phyloP scores from a whole-genome alignment of 2,888 invertebrate species.

The Colostygia pectinataria region DNA sequence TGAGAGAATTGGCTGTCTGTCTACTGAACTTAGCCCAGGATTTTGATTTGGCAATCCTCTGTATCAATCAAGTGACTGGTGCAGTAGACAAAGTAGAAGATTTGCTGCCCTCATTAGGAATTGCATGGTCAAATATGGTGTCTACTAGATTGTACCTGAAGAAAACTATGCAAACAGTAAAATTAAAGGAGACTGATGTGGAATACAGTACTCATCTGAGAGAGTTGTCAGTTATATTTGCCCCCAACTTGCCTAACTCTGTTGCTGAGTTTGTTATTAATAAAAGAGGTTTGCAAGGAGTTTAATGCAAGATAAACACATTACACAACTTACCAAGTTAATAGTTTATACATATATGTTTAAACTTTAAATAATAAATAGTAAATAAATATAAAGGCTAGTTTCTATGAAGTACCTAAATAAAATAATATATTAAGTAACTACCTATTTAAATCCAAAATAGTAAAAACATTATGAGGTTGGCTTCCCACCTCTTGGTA shows the following conservation, averaged over 20 bases:
- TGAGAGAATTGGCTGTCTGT: constrained; percentile 64
- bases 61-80: constrained; percentile 74
- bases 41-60: constrained; percentile 62
- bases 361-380: too few species aligned
- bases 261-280: constrained; percentile 54
- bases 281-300: constrained; percentile 46
- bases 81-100: constrained; percentile 50
- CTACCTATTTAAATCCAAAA: too few species aligned
- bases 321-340: not conserved
- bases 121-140: constrained; percentile 78
- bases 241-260: constrained; percentile 60
- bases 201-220: constrained; percentile 44
- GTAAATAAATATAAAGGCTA: too few species aligned
- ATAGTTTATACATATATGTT: too few species aligned
- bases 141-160: constrained; percentile 57
- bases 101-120: constrained; percentile 66
- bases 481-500: too few species aligned
- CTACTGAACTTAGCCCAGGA: constrained; percentile 58
- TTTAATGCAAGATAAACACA: not conserved
- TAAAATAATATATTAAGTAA: too few species aligned
- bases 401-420: too few species aligned
- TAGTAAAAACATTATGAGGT: too few species aligned
- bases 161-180: constrained; percentile 38
- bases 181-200: constrained; percentile 22
- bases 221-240: constrained; percentile 56